phyloP scores from a whole-genome alignment of 2,797 vertebrate genomes.

The Neosilurus hyrtlii region DNA sequence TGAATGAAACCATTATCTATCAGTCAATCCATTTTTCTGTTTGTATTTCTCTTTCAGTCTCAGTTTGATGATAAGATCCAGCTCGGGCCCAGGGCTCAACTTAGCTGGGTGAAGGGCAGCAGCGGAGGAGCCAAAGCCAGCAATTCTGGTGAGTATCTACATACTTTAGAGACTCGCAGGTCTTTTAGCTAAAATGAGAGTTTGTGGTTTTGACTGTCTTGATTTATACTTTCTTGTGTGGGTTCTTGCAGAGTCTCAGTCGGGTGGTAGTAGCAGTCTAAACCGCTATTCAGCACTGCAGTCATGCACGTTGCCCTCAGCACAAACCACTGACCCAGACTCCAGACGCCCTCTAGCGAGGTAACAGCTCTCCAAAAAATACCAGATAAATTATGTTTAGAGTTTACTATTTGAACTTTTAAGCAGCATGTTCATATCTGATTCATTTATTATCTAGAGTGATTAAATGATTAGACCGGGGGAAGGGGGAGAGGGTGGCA shows the following conservation, averaged over 20 bases:
- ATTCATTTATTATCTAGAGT: no score
- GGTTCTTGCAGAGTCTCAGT: conserved; percentile 79
- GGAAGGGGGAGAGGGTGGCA: no score
- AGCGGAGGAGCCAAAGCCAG: conserved; percentile 95
- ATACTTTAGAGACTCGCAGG: not conserved
- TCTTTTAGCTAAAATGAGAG: not conserved
- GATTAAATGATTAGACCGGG: not conserved
- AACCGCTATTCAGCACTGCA: conserved; percentile 95
- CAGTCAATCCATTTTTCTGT: not conserved
- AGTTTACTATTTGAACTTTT: not conserved
- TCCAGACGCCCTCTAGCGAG: conserved; percentile 84
- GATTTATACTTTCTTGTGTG: not conserved
- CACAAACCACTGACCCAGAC: conserved; percentile 81
- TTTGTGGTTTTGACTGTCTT: not conserved
- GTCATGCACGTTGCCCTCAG: conserved; percentile 71
- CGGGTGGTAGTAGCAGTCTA: conserved; percentile 81
- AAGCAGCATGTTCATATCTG: not conserved
- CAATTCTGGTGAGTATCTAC: conserved; percentile 80
- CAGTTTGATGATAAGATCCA: conserved; percentile 99
- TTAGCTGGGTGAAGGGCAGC: conserved; percentile 98
- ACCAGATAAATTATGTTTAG: no score
- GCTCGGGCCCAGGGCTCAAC: conserved; percentile 91
- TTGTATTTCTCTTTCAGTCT: conserved; percentile 75
- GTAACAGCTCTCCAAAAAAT: conserved; percentile 66
- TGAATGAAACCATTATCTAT: not conserved